Conservation (phyloP, 2,113 vertebrate genomes). For the Forbesichthys papilliferus region DNA sequence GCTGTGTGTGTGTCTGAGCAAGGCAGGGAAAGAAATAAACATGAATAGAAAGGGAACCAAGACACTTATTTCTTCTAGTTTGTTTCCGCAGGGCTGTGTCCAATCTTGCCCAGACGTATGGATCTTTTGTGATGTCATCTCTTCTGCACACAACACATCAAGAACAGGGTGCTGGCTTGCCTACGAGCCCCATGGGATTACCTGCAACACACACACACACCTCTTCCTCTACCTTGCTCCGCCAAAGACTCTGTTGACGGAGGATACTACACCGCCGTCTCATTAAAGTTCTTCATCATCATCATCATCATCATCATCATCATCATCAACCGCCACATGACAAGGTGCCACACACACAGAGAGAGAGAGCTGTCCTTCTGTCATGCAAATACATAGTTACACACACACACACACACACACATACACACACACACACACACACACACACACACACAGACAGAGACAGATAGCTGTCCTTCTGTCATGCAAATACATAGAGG, state of each 20-base stretch:
- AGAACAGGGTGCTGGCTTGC: background rate
- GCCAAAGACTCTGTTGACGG: background rate
- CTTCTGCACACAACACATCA: background rate
- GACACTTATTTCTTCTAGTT: background rate
- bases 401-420: background rate
- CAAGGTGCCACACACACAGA: no score
- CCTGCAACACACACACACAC: background rate
- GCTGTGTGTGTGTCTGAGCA: background rate
- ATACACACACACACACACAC: background rate
- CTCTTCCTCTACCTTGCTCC: background rate
- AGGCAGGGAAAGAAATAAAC: background rate
- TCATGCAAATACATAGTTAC: background rate
- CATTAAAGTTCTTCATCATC: conserved; percentile 3
- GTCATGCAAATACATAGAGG: background rate
- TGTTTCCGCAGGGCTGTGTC: conserved; percentile 6
- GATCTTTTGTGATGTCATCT: conserved; percentile 10
- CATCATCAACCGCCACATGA: no score
- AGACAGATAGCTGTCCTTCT: background rate
- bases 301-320: background rate
- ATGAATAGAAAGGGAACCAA: no score
- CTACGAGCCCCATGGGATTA: background rate
- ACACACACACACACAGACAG: background rate
- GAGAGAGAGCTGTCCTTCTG: background rate
- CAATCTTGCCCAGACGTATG: conserved; percentile 29
- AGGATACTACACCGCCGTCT: conserved; percentile 7